Base-by-base conservation (phyloP, 2,113 vertebrate species). In the Pao palembangensis region DNA sequence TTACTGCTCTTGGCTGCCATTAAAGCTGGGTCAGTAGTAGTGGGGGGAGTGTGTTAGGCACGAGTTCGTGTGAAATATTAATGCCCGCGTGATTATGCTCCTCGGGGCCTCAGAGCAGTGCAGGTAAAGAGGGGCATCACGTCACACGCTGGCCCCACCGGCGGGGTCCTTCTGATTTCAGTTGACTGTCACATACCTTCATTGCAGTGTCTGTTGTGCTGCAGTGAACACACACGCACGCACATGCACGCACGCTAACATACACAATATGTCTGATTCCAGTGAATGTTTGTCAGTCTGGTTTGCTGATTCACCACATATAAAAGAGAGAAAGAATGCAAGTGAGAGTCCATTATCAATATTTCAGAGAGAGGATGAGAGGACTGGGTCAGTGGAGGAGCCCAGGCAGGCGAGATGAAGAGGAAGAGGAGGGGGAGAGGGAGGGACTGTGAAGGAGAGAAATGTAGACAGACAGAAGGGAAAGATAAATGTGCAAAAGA, bases 361-460 rank as follows among this genome's bases (percentile, higher is more conserved):
- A 82, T 86, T 86, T 86, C 53, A 85, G 79, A 65, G 76, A 60
- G 63, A 7, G 48, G 62, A 69, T 67, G 69, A 72, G 80, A 74
- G 64, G 81, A 85, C 75, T 75, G 81, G 84, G 84, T 84, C 84
- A 80, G 80, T 78, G 69, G 80, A 85, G 71, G 84, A 86, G 69
- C 71, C 71, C 69, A 71, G 51, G 49, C 15, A 38, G 52, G 53
- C 55, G 25, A 31, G 41, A 17, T 17, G 20, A 16, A 23, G 23
- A 57, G 66, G 55, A 55, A 61, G 46, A 54, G 44, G 61, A 58
- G 19, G 55, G 69, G 61, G 44, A 42, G 44, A n/a, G n/a, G n/a
- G 43, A 48, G 18, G 28, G 53, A 64, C 34, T 34, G 52, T 71
- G 48, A 19, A 48, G 31, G 13, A 51, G 70, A 73, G 56, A 52